A percentile compares a stretch with the other conserved stretches of the same genome.
Evolutionary conservation across 1,140 invertebrate species (phyloP).

Genomic region (Bombus confusus): DNA sequence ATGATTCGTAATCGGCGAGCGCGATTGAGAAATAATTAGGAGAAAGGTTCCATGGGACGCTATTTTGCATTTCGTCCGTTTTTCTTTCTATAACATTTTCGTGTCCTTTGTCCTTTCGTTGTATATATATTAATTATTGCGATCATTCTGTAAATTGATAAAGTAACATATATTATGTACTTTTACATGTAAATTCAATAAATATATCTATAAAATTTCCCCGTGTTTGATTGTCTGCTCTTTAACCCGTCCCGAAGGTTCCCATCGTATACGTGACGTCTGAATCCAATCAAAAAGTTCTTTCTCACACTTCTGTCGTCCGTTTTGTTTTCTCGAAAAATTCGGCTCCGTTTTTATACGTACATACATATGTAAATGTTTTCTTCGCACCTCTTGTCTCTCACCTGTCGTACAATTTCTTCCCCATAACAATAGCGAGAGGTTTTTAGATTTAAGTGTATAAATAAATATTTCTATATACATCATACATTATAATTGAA

Average conservation of each 20-base stretch:
- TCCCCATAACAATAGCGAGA: slow-evolving; percentile 35
- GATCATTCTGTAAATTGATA: slow-evolving; percentile 76
- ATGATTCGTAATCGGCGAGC: slow-evolving; percentile 34
- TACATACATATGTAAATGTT: slow-evolving; percentile 47
- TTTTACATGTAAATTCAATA: slow-evolving; percentile 82
- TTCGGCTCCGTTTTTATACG: slow-evolving; percentile 28
- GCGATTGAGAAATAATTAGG: neutral
- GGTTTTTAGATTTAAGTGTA: slow-evolving; percentile 53
- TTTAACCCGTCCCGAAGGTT: slow-evolving; percentile 72
- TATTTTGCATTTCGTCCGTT: slow-evolving; percentile 55
- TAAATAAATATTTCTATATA: slow-evolving; percentile 53
- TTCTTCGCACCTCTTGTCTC: slow-evolving; percentile 18
- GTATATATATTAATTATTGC: slow-evolving; percentile 70
- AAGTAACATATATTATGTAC: slow-evolving; percentile 81
- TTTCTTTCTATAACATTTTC: slow-evolving; percentile 44
- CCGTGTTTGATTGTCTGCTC: slow-evolving; percentile 80
- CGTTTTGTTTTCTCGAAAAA: neutral
- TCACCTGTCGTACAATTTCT: slow-evolving; percentile 10
- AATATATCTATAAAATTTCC: slow-evolving; percentile 82
- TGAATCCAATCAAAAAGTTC: slow-evolving; percentile 35
- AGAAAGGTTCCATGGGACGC: slow-evolving; percentile 8
- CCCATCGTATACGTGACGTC: slow-evolving; percentile 73
- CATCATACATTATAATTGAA: neutral
- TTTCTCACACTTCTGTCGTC: slow-evolving; percentile 44
- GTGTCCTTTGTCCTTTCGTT: slow-evolving; percentile 61